Percentiles rank a stretch among this genome's conserved stretches.
Conservation (phyloP, 2,113 vertebrate genomes). For the Dermatemys mawii region DNA sequence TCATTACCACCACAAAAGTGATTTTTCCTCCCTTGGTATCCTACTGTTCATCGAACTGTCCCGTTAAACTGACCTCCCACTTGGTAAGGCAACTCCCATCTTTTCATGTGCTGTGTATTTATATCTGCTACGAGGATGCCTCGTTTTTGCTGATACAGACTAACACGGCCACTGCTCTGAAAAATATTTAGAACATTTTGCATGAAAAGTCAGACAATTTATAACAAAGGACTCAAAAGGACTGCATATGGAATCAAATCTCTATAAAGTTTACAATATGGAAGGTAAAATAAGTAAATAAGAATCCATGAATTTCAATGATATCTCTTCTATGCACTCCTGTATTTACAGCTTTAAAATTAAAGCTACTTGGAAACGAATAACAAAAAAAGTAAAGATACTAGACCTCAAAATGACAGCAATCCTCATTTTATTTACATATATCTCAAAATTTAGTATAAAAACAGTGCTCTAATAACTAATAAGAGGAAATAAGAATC, state of each 20-base stretch:
- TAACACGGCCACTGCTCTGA: not conserved
- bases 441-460: not conserved
- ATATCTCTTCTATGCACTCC: not conserved
- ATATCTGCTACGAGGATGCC: no score
- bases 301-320: not conserved
- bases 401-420: not conserved
- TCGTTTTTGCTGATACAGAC: no score
- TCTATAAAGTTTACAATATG: constrained; percentile 29
- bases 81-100: no score
- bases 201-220: not conserved
- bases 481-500: not conserved
- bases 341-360: not conserved
- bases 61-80: no score
- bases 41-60: no score
- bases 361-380: constrained; percentile 16
- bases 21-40: no score
- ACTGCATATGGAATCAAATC: constrained; percentile 25
- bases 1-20: no score
- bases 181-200: constrained; percentile 60
- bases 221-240: constrained; percentile 37
- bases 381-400: not conserved
- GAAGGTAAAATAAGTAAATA: constrained; percentile 9
- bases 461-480: not conserved
- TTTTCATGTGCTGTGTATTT: no score
- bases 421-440: not conserved